These are phyloP conservation scores for Laodelphax striatellus DNA, from an alignment of 1,140 invertebrate genomes.

Conservation along the genomic window DNA sequence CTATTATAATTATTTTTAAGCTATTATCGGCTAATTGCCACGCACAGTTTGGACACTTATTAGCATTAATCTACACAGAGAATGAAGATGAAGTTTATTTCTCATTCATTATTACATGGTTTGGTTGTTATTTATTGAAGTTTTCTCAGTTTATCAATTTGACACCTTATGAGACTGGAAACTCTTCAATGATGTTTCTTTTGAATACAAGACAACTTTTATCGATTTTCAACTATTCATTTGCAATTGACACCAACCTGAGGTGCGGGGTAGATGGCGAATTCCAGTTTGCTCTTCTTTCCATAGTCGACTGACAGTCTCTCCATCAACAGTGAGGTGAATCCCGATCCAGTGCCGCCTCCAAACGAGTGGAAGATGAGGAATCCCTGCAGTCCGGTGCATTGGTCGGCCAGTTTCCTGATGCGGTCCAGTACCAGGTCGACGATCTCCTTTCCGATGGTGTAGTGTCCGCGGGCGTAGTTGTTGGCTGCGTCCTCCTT, in stretches of 20 bases:
- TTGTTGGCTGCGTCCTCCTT: constrained; percentile 68
- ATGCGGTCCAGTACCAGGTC: constrained; percentile 47
- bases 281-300: constrained; percentile 56
- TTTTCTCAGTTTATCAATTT: too few species aligned
- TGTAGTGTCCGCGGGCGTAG: constrained; percentile 62
- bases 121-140: too few species aligned
- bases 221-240: too few species aligned
- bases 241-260: constrained; percentile 41
- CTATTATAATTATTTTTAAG: too few species aligned
- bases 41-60: too few species aligned
- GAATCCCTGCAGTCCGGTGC: constrained; percentile 49
- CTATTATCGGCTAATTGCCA: too few species aligned
- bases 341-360: constrained; percentile 60
- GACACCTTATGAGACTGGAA: too few species aligned
- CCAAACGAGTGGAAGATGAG: constrained; percentile 65
- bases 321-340: constrained; percentile 56
- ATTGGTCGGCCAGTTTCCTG: constrained; percentile 41
- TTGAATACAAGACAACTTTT: too few species aligned
- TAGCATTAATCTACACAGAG: too few species aligned
- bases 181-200: too few species aligned
- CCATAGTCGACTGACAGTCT: constrained; percentile 52
- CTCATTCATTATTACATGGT: too few species aligned
- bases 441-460: constrained; percentile 58
- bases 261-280: constrained; percentile 56
- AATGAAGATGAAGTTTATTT: too few species aligned